Percentiles rank a stretch among this genome's conserved stretches.
phyloP scores from a whole-genome alignment of 2,113 vertebrate genomes.

The Progne subis region DNA sequence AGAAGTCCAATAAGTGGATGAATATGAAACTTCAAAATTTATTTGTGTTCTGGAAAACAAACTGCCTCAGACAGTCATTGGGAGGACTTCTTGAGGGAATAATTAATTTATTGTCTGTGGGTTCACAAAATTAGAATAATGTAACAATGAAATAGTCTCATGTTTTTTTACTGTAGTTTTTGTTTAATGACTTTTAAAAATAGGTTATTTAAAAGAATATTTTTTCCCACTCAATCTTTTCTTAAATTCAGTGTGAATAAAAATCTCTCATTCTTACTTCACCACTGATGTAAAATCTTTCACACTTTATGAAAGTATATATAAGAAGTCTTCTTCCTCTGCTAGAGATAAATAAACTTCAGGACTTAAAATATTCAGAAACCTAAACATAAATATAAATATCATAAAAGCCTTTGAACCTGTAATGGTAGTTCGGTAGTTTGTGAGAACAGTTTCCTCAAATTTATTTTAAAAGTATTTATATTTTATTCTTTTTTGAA shows the following conservation, averaged over 20 bases:
- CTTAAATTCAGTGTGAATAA: not conserved
- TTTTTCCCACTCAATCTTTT: not conserved
- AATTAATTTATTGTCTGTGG: not conserved
- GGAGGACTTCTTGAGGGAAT: not conserved
- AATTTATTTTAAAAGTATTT: not conserved
- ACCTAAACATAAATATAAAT: not conserved
- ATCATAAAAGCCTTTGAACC: not conserved
- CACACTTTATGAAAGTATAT: not conserved
- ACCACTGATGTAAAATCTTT: not conserved
- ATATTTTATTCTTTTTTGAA: not conserved
- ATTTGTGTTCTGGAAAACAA: not conserved
- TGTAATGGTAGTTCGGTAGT: not conserved
- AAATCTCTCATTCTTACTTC: not conserved
- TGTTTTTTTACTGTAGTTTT: not conserved
- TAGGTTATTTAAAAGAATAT: not conserved
- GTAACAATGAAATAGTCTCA: not conserved
- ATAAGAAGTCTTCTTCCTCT: not conserved
- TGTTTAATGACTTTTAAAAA: not conserved
- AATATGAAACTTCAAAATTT: not conserved
- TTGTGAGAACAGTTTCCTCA: not conserved
- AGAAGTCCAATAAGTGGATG: not conserved
- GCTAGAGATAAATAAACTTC: not conserved
- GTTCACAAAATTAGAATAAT: not conserved
- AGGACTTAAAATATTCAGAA: not conserved
- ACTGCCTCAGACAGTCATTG: accelerated